These are phyloP conservation scores for Brevimyrus niger DNA, from an alignment of 2,113 vertebrate genomes.

Conservation along the genomic window DNA sequence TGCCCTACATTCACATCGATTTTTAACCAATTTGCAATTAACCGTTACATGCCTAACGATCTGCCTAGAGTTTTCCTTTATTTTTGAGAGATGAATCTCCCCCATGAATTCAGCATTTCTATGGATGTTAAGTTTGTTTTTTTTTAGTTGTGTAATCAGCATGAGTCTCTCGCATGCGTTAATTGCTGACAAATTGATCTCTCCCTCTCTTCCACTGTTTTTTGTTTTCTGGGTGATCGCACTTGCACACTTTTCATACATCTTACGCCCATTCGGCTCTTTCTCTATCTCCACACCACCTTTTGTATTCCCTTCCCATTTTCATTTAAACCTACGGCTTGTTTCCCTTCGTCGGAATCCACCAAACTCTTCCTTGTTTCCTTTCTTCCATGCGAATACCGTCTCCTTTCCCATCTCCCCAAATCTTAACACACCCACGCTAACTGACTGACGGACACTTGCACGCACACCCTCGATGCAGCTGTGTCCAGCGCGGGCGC, in stretches of 20 bases:
- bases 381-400: constrained; percentile 17
- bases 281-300: background rate
- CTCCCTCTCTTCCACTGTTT: constrained; percentile 38
- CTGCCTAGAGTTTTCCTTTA: background rate
- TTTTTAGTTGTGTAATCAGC: background rate
- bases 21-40: too few relatives aligned
- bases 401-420: background rate
- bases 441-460: background rate
- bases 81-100: background rate
- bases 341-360: background rate
- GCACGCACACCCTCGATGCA: constrained; percentile 34
- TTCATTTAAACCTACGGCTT: background rate
- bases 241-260: constrained; percentile 24
- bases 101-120: background rate
- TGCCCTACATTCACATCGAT: too few relatives aligned
- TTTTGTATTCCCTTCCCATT: constrained; percentile 26
- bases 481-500: constrained; percentile 77
- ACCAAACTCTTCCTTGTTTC: constrained; percentile 42
- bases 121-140: background rate
- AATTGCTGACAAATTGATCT: constrained; percentile 41
- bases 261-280: background rate
- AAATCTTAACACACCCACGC: background rate
- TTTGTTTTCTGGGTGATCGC: constrained; percentile 12
- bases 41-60: too few relatives aligned
- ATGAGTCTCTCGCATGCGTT: constrained; percentile 24